These are phyloP conservation scores for Allacma fusca DNA, from an alignment of 2,888 invertebrate species.

Conservation along the genomic window DNA sequence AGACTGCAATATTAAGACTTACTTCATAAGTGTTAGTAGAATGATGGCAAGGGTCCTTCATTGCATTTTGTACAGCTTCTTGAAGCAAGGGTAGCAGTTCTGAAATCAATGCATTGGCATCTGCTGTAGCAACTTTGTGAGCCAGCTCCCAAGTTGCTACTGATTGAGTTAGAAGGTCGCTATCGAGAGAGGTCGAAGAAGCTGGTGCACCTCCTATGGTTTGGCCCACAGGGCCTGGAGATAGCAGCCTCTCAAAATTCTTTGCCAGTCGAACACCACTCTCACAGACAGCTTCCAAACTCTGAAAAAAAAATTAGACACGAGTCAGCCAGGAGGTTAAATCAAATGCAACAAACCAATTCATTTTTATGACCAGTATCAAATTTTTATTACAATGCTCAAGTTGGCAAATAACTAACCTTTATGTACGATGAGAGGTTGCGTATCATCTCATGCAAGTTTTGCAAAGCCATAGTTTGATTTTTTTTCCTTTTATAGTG, in stretches of 20 bases:
- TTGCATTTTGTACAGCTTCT: conserved; percentile 60
- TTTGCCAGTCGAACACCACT: conserved; percentile 59
- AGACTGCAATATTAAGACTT: too few relatives aligned
- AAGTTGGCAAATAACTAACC: conserved; percentile 50
- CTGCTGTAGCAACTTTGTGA: conserved; percentile 59
- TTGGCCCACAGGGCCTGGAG: conserved; percentile 51
- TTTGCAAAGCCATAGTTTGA: conserved; percentile 43
- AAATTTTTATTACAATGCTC: too few relatives aligned
- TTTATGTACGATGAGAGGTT: conserved; percentile 61
- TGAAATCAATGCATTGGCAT: conserved; percentile 60
- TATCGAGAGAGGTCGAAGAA: conserved; percentile 56
- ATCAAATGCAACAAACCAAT: too few relatives aligned
- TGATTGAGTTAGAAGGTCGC: conserved; percentile 60
- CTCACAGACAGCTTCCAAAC: conserved; percentile 60
- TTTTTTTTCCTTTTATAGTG: neutral
- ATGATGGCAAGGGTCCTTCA: conserved; percentile 60
- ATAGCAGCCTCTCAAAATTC: conserved; percentile 60
- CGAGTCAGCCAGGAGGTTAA: too few relatives aligned
- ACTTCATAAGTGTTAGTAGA: conserved; percentile 60
- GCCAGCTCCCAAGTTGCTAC: conserved; percentile 61
- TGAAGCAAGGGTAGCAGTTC: conserved; percentile 60
- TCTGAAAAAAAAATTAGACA: conserved; percentile 51
- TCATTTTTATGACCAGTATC: too few relatives aligned
- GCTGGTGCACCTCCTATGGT: conserved; percentile 46
- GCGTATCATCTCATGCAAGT: conserved; percentile 61